phyloP scores from a whole-genome alignment of 1,140 invertebrate species.

The Manduca sexta region DNA sequence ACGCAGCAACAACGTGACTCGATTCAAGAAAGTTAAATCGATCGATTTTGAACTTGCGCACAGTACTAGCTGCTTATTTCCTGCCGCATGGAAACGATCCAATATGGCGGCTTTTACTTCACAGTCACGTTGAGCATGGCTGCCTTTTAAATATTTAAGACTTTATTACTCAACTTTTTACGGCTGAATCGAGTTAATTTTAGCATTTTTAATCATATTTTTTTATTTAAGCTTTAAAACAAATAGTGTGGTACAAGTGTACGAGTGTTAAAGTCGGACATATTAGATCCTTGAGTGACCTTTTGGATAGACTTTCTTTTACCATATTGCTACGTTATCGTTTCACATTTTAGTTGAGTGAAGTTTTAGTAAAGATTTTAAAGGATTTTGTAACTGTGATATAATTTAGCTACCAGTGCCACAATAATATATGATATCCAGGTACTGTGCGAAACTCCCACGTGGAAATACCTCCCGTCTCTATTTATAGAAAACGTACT shows the following conservation, averaged over 20 bases:
- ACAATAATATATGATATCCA: constrained; percentile 47
- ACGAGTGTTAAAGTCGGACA: constrained; percentile 45
- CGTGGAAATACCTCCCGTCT: constrained; percentile 68
- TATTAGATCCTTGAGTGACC: constrained; percentile 66
- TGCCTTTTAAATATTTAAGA: constrained; percentile 37
- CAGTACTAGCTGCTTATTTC: constrained; percentile 50
- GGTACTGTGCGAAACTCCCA: constrained; percentile 61
- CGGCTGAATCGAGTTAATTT: constrained; percentile 33
- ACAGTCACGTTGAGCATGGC: constrained; percentile 52
- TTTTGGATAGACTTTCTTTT: constrained; percentile 65
- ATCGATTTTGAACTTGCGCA: constrained; percentile 50
- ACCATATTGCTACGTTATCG: constrained; percentile 59
- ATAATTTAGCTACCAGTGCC: constrained; percentile 51
- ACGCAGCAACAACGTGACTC: neutral
- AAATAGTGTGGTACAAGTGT: constrained; percentile 50
- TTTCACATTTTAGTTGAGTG: constrained; percentile 26
- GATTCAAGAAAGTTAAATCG: constrained; percentile 14
- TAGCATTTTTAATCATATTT: constrained; percentile 41
- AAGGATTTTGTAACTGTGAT: constrained; percentile 44
- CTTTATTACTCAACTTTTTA: constrained; percentile 18
- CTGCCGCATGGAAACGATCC: constrained; percentile 59
- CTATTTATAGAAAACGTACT: constrained; percentile 66
- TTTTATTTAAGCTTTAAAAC: constrained; percentile 46
- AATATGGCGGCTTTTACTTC: constrained; percentile 66
- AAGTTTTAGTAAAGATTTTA: constrained; percentile 29